Conservation (phyloP, 2,888 invertebrate genomes). For the Anodontia alba region DNA sequence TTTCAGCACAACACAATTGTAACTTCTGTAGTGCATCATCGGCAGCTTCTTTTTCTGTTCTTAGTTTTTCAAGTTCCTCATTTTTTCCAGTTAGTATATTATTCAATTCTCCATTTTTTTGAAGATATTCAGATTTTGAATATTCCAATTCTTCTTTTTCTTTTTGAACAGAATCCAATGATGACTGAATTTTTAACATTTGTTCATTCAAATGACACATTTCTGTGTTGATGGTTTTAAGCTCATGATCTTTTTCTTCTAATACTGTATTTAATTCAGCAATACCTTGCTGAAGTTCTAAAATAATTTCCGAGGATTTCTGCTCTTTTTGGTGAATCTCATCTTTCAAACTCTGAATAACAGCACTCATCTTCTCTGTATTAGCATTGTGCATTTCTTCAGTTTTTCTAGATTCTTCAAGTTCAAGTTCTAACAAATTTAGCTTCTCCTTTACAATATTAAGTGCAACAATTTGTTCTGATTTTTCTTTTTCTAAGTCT, state of each 20-base stretch:
- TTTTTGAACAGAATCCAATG: slow-evolving; percentile 1
- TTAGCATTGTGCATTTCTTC: not conserved
- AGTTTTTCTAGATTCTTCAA: not conserved
- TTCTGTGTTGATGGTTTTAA: not conserved
- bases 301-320: not conserved
- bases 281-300: not conserved
- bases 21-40: not conserved
- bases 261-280: not conserved
- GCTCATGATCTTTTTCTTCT: not conserved
- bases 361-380: not conserved
- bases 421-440: not conserved
- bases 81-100: slow-evolving; percentile 15
- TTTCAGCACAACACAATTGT: not conserved
- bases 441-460: not conserved
- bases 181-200: not conserved
- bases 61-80: slow-evolving; percentile 16
- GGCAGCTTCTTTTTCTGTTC: slow-evolving; percentile 22
- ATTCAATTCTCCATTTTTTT: slow-evolving; percentile 21
- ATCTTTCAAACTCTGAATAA: not conserved
- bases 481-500: not conserved
- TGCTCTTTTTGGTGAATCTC: not conserved
- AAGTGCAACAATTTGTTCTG: not conserved
- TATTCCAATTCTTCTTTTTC: slow-evolving; percentile 19
- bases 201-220: not conserved
- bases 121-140: slow-evolving; percentile 21